Base-by-base conservation (phyloP, 2,113 vertebrate genomes). In the Heliornis fulica region DNA sequence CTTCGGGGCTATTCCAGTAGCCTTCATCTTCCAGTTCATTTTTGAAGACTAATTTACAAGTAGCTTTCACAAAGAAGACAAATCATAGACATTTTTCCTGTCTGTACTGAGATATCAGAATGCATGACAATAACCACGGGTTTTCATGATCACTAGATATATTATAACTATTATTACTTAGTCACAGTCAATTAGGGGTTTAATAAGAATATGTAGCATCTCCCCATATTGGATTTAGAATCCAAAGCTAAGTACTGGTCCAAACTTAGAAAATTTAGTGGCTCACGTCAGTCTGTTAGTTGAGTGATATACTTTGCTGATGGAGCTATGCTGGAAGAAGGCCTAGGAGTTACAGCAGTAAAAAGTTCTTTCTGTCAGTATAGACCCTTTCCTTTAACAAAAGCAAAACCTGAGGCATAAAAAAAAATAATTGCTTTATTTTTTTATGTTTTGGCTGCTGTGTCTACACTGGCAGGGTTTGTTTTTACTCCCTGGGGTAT, bases 201-300 rank as follows among this genome's bases (percentile, higher is more conserved):
- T 86, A 88, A 77, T 81, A 70, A 3, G 9, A 94, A 65, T 34
- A 63, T 54, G 74, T 28, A 94, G 5, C 59, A 83, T 74, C 41
- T 95, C 29, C 51, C 51, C 2, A 3, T 34, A 34, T 0, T 83
- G 66, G 38, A 78, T 88, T 88, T 92, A 31, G 34, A 88, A 70
- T 43, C 2, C 2, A 69, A 92, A 51, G 26, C 54, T 90, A 91
- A 94, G 50, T 60, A 65, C 59, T 64, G 66, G 75, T 91, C 87
- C 95, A 96, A 83, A 94, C 89, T 81, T 74, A 54, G 26, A 86
- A 83, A 46, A 89, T 94, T 95, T 94, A 86, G 48, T 95, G 69
- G 51, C 64, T 94, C 40, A 79, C 11, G 51, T 84, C 51, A 43
- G 23, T 84, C 66, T 80, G 45, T 60, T 83, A 54, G 53, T 36